These are phyloP conservation scores for Nyleta sp. DNA, from an alignment of 2,888 invertebrate species.

Conservation along the genomic window DNA sequence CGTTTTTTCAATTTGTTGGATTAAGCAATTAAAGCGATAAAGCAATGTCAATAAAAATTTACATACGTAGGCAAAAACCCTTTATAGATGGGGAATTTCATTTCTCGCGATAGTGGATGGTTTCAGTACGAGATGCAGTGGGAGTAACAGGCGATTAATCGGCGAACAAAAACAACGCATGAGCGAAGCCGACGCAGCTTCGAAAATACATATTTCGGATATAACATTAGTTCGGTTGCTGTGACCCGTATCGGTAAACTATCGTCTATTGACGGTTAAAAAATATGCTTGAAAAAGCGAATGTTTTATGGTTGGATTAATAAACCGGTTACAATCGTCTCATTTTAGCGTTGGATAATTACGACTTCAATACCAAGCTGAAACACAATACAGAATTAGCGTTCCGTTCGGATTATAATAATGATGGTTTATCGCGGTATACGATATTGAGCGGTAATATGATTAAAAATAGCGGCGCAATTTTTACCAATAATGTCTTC, in stretches of 20 bases:
- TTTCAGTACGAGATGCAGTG: slow-evolving; percentile 31
- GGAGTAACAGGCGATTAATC: slow-evolving; percentile 59
- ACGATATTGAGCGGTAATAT: slow-evolving; percentile 23
- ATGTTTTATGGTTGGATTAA: slow-evolving; percentile 16
- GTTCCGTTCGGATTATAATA: slow-evolving; percentile 26
- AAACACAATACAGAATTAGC: slow-evolving; percentile 29
- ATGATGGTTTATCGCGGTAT: slow-evolving; percentile 16
- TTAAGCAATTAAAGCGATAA: slow-evolving; percentile 52
- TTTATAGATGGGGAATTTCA: slow-evolving; percentile 53
- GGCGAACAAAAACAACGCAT: slow-evolving; percentile 48
- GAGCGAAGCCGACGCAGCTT: slow-evolving; percentile 31
- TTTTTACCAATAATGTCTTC: slow-evolving; percentile 36
- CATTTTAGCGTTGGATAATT: slow-evolving; percentile 19
- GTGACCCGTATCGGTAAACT: slow-evolving; percentile 26
- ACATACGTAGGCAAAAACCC: slow-evolving; percentile 44
- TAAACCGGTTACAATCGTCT: slow-evolving; percentile 16
- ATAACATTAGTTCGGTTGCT: slow-evolving; percentile 38
- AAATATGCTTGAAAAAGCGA: slow-evolving; percentile 14
- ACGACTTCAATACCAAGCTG: slow-evolving; percentile 12
- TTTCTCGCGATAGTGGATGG: slow-evolving; percentile 42
- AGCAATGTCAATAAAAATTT: slow-evolving; percentile 58
- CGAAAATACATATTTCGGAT: slow-evolving; percentile 43
- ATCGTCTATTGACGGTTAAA: slow-evolving; percentile 23
- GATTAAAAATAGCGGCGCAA: slow-evolving; percentile 36
- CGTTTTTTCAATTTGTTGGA: slow-evolving; percentile 41